Evolutionary conservation across 2,113 vertebrate genomes (phyloP).

Genomic region (Oreochromis tanganicae): DNA sequence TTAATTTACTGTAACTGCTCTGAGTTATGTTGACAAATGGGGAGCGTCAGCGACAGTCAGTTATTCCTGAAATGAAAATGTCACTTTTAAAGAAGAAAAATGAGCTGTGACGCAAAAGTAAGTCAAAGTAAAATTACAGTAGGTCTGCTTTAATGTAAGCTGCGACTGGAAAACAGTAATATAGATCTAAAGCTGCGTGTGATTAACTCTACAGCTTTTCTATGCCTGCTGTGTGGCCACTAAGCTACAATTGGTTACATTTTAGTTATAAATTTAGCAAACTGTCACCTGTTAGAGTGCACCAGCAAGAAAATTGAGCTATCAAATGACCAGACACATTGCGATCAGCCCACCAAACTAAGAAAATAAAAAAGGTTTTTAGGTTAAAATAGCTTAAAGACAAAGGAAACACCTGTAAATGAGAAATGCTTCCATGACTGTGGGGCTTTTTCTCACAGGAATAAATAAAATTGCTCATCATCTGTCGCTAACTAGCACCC

Average conservation of each 20-base stretch:
- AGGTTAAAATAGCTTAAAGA: neutral
- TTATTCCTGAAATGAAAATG: neutral
- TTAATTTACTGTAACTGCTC: conserved; percentile 4
- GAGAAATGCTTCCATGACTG: neutral
- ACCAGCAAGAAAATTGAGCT: neutral
- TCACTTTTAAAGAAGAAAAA: neutral
- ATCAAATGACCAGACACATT: neutral
- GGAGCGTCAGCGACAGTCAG: neutral
- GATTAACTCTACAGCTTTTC: neutral
- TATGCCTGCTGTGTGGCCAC: neutral
- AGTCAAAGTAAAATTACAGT: neutral
- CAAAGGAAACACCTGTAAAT: neutral
- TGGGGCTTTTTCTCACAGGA: neutral
- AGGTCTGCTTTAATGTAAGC: neutral
- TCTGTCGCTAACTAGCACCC: neutral
- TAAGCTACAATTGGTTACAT: neutral
- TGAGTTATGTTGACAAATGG: neutral
- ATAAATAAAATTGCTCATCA: neutral
- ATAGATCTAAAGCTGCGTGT: neutral
- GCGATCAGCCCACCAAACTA: neutral
- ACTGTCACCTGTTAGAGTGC: neutral
- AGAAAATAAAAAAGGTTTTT: neutral
- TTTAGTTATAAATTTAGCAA: rapidly evolving
- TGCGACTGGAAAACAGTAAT: neutral
- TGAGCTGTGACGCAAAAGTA: neutral